Percentiles rank a stretch among this genome's conserved stretches.
Evolutionary conservation across 2,888 invertebrate species (phyloP).

Genomic region (Empis livida): DNA sequence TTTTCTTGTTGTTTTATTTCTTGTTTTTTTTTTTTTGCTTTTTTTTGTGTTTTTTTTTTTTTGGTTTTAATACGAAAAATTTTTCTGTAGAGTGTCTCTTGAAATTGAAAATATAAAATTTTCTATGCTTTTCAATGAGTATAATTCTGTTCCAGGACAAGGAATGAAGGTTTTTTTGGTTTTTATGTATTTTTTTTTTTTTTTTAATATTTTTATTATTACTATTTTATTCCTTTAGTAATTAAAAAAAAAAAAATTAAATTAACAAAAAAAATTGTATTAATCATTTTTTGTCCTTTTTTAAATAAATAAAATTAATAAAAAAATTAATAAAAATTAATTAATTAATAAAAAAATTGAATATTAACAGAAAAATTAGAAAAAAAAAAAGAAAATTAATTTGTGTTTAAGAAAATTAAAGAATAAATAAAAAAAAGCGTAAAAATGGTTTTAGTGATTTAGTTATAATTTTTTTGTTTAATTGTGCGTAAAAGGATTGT

Average conservation of each 20-base stretch:
- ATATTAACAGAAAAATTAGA: too few relatives aligned
- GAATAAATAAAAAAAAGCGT: background rate
- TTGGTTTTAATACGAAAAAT: background rate
- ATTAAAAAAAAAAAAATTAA: background rate
- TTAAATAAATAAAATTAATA: background rate
- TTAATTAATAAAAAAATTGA: too few relatives aligned
- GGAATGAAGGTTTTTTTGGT: slow-evolving; percentile 8
- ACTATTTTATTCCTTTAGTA: background rate
- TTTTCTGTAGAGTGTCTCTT: background rate
- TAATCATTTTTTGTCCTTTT: background rate
- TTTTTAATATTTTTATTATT: background rate
- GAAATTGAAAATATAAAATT: slow-evolving; percentile 1
- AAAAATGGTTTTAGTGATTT: background rate
- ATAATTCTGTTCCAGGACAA: slow-evolving; percentile 8
- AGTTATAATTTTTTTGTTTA: too few relatives aligned
- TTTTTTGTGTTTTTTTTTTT: background rate
- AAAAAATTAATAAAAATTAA: background rate
- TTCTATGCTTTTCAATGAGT: slow-evolving; percentile 9
- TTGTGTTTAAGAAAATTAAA: background rate
- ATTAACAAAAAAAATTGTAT: background rate
- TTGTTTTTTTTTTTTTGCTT: background rate
- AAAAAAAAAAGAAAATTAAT: background rate
- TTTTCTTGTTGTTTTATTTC: background rate
- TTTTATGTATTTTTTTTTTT: background rate
- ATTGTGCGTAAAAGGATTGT: too few relatives aligned